Percentiles rank a stretch among this genome's conserved stretches.
phyloP scores from a whole-genome alignment of 1,140 invertebrate species.

The Ceratosolen solmsi region DNA sequence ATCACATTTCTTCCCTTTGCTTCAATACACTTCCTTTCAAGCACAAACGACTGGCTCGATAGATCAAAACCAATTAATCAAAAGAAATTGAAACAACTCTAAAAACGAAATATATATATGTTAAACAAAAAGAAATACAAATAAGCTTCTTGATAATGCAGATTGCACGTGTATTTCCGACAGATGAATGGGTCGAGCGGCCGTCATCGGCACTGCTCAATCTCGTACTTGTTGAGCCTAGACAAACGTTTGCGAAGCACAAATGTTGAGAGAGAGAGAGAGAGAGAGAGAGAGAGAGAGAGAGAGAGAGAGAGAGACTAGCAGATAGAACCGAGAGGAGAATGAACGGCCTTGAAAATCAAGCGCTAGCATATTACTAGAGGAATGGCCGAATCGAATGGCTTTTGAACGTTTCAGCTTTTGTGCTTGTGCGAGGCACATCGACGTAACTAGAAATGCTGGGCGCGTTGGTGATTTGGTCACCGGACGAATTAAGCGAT shows the following conservation, averaged over 20 bases:
- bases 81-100: neutral
- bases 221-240: neutral
- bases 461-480: neutral
- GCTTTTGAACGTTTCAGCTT: neutral
- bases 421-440: neutral
- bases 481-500: neutral
- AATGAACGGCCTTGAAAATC: conserved; percentile 29
- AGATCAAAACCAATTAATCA: too few species aligned
- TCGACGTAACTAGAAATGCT: neutral
- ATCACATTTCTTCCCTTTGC: too few species aligned
- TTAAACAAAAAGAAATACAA: neutral
- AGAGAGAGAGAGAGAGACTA: neutral
- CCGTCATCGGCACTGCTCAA: neutral
- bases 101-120: too few species aligned
- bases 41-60: too few species aligned
- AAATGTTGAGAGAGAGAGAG: neutral
- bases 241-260: neutral
- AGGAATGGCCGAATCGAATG: neutral
- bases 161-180: neutral
- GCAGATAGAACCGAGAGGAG: neutral
- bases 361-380: conserved; percentile 1
- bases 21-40: too few species aligned
- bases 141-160: neutral
- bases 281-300: neutral
- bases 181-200: neutral